These are phyloP conservation scores for Epizoanthus stellaris DNA, from an alignment of 92 coral and sea anemone species.

Conservation along the genomic window DNA sequence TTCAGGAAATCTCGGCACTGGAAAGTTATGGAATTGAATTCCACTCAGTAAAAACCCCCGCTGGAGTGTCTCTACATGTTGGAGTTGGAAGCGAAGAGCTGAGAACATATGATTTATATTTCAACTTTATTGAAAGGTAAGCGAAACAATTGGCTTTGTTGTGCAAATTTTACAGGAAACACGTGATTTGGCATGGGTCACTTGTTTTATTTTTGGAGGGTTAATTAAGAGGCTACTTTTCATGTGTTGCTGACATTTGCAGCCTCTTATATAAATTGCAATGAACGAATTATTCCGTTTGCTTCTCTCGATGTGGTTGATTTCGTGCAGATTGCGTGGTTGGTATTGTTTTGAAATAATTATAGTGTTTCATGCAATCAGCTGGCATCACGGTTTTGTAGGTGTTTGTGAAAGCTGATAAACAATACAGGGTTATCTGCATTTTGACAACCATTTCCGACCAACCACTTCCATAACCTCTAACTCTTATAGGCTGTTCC, in stretches of 20 bases:
- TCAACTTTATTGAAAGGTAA: conserved; percentile 85
- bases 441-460: too few relatives aligned
- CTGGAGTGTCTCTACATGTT: conserved; percentile 68
- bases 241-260: not conserved
- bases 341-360: not conserved
- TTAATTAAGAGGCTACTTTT: not conserved
- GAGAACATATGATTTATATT: conserved; percentile 77
- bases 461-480: too few relatives aligned
- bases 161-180: conserved; percentile 32
- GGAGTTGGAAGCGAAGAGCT: conserved; percentile 96
- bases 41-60: conserved; percentile 80
- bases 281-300: not conserved
- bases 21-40: conserved; percentile 94
- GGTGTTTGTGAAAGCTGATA: too few relatives aligned
- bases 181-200: conserved; percentile 41
- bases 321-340: not conserved
- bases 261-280: not conserved
- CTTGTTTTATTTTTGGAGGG: conserved; percentile 31
- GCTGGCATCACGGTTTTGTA: not conserved
- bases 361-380: not conserved
- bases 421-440: too few relatives aligned
- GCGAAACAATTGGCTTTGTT: conserved; percentile 30
- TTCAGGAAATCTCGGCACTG: conserved; percentile 84
- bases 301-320: conserved; percentile 3
- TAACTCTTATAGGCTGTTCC: too few relatives aligned